phyloP scores from a whole-genome alignment of 2,797 vertebrate genomes.

The Alca torda region DNA sequence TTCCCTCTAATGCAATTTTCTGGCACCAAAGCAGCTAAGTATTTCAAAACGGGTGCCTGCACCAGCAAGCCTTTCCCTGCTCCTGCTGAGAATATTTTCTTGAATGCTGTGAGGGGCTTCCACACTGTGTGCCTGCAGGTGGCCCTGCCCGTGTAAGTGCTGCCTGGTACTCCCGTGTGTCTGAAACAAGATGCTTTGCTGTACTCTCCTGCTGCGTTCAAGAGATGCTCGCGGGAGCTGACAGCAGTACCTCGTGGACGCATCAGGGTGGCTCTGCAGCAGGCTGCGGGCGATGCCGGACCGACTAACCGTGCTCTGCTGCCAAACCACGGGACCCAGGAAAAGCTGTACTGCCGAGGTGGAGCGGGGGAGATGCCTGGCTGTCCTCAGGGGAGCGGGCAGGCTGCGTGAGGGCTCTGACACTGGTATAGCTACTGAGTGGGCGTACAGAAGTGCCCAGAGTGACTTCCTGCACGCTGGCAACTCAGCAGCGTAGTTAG shows the following conservation, averaged over 20 bases:
- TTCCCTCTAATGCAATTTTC: not conserved
- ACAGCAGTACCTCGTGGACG: not conserved
- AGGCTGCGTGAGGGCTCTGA: not conserved
- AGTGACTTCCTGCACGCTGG: rapidly evolving
- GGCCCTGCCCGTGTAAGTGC: no score
- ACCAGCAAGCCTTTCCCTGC: not conserved
- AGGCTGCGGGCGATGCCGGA: rapidly evolving
- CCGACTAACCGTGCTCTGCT: not conserved
- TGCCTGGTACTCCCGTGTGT: rapidly evolving
- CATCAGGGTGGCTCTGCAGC: not conserved
- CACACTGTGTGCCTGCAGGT: not conserved
- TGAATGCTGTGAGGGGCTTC: not conserved
- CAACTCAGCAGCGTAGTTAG: not conserved
- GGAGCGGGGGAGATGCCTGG: not conserved
- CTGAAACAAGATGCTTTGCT: rapidly evolving
- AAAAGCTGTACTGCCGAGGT: not conserved
- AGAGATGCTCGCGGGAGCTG: not conserved
- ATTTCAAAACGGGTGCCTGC: not conserved
- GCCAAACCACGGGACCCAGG: rapidly evolving
- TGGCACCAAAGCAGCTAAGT: not conserved
- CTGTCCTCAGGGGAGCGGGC: not conserved
- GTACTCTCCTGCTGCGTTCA: not conserved
- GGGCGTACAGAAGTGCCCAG: not conserved
- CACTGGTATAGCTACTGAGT: rapidly evolving
- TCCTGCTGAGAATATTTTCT: not conserved